Evolutionary conservation across 2,113 vertebrate genomes (phyloP), one percentile per base, ranked within the genome.

Genomic region (Phocoena sinus): DNA sequence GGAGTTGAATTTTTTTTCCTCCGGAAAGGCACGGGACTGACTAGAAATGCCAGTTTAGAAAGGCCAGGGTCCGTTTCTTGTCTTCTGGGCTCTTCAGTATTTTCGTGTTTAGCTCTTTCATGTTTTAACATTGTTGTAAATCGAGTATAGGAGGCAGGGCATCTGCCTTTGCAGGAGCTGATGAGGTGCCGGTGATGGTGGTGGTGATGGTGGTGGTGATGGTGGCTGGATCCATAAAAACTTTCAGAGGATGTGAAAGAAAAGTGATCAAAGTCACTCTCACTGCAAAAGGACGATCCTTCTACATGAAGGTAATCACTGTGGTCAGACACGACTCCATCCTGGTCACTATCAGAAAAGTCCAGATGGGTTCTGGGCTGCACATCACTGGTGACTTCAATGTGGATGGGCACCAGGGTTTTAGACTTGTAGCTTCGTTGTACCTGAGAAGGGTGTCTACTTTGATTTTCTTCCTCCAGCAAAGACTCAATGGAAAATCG

Each of bases 21-120:
- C 84, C 99, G 99, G 98, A 99, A 99, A 99, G 99, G 99, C 99
- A 99, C 99, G 87, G 99, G 99, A 74, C 99, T 99, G 98, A 99
- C 99, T 36, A 99, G 99, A 97, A 99, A 99, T 95, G 99, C 99
- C 97, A 99, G 99, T 98, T 99, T 99, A 92, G 99, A 99, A 96
- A 99, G 99, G 93, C 99, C 99, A 65, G 99, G 98, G 97, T 99
- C 99, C 58, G 98, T 98, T 87, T 99, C 99, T 38, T 98, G 99
- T 96, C 98, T 98, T 70, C 99, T 98, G n/a, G 99, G 96, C 87
- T 98, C 98, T 91, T 99, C 99, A 1, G 97, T 77, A 21, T 93
- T 98, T 91, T 99, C 99, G 56, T 99, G 99, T 68, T 98, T 99
- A 25, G 99, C 99, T 93, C 99, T 98, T 98, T 99, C 99, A 5